These are phyloP conservation scores for Bombyx mori DNA, from an alignment of 1,140 invertebrate genomes.

Conservation along the genomic window DNA sequence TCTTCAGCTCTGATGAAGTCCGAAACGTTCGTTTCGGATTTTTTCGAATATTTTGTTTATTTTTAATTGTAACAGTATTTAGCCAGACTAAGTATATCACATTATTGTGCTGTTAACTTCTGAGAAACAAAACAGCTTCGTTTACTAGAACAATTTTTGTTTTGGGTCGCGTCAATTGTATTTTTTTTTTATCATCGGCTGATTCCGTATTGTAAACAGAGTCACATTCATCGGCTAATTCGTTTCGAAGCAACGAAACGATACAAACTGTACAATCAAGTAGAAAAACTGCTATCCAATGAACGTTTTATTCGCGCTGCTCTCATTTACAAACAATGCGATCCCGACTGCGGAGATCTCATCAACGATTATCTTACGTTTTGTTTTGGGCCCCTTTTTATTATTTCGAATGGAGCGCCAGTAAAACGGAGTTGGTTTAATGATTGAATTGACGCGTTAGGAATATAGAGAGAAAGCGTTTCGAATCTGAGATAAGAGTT, in stretches of 20 bases:
- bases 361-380: constrained; percentile 32
- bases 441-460: constrained; percentile 20
- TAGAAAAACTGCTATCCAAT: constrained; percentile 23
- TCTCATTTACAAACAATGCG: constrained; percentile 43
- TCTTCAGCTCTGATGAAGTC: too few species aligned
- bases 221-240: neutral
- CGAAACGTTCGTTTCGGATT: too few species aligned
- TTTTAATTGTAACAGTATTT: too few species aligned
- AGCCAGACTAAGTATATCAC: too few species aligned
- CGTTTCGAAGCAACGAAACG: constrained; percentile 9
- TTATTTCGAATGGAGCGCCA: constrained; percentile 17
- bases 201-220: too few species aligned
- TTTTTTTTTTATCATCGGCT: too few species aligned
- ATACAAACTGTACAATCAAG: constrained; percentile 23
- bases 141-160: too few species aligned
- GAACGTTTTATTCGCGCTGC: constrained; percentile 26
- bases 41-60: too few species aligned
- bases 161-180: too few species aligned
- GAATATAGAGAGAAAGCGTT: constrained; percentile 15
- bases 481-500: constrained; percentile 4
- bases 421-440: constrained; percentile 23
- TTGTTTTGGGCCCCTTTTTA: constrained; percentile 19
- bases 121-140: too few species aligned
- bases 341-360: constrained; percentile 25
- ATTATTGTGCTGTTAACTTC: too few species aligned